Evolutionary conservation across 2,888 invertebrate genomes (phyloP), one percentile per base, ranked within the genome.

Genomic region (Philonicus albiceps): DNA sequence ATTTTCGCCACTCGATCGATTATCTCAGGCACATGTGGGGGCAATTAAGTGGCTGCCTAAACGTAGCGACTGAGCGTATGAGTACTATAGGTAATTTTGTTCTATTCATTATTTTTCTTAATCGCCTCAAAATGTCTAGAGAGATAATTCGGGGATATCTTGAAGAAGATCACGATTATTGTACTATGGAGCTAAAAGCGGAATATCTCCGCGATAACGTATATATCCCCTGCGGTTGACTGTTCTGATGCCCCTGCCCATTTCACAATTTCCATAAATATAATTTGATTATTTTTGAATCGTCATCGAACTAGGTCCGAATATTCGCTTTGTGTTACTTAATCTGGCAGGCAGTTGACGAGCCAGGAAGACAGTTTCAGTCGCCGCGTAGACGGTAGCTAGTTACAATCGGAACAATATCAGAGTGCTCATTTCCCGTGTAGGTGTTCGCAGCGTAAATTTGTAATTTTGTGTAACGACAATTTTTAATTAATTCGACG

Each of bases 231-330:
- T 34, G 34, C 31, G 74, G n/a, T 74, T 37, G n/a, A 43, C 22
- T 43, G 76, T 76, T 76, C 37, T 76, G 22, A 22, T 40, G 27
- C 22, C 75, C 31, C 74, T 13, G 7, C 74, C 34, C 3, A 74
- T 49, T 80, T 49, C 31, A 49, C 49, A 27, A 40, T 80, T 80
- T 80, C 80, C 80, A 80, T 30, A 80, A 80, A 80, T 76, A 80
- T 30, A 53, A 80, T 81, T 81, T 81, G 81, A 55, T 81, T 64
- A 81, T 81, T 37, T 64, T 55, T 55, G 34, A 81, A 55, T 55
- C 81, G 30, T 53, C 43, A 31, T 81, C 37, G 30, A 30, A 81
- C 31, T 80, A 80, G 55, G 30, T 55, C 8, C 53, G 55, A 55
- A 53, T 22, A 49, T 22, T 19, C 34, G 80, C 30, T 80, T 53